Percentiles rank a stretch among this genome's conserved stretches.
These are phyloP conservation scores for Adelosebastes latens DNA, from an alignment of 2,797 vertebrate genomes.

Conservation along the genomic window DNA sequence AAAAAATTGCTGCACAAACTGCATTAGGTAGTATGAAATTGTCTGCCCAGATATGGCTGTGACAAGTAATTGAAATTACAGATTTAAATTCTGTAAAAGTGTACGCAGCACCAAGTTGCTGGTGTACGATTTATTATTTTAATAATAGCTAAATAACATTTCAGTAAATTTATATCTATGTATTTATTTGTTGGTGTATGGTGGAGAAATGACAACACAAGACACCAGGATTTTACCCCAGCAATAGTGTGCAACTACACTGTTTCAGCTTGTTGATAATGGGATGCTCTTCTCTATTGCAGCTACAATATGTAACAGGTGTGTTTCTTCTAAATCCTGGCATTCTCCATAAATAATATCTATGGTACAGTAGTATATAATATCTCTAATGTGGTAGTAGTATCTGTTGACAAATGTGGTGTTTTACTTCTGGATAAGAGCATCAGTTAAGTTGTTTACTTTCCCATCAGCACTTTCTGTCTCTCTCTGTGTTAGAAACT, in stretches of 20 bases:
- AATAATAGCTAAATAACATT: too few relatives aligned
- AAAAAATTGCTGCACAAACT: not conserved
- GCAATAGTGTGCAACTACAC: not conserved
- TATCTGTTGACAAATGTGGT: not conserved
- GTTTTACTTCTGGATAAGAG: not conserved
- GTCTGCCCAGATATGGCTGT: not conserved
- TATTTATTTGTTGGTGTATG: too few relatives aligned
- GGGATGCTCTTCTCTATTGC: not conserved
- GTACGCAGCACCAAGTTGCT: not conserved
- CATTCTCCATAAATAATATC: not conserved
- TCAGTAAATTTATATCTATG: too few relatives aligned
- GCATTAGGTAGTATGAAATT: not conserved
- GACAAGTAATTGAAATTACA: not conserved
- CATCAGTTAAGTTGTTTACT: not conserved
- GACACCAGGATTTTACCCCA: not conserved
- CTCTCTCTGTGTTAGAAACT: not conserved
- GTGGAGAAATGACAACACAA: not conserved
- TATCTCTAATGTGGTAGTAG: not conserved
- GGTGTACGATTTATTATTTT: too few relatives aligned
- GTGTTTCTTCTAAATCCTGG: not conserved
- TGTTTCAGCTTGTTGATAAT: not conserved
- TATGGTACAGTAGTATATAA: not conserved
- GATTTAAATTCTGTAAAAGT: not conserved
- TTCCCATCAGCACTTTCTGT: not conserved
- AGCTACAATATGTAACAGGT: not conserved